Conservation (phyloP, 2,113 vertebrate genomes). For the Corythornis vintsioides region DNA sequence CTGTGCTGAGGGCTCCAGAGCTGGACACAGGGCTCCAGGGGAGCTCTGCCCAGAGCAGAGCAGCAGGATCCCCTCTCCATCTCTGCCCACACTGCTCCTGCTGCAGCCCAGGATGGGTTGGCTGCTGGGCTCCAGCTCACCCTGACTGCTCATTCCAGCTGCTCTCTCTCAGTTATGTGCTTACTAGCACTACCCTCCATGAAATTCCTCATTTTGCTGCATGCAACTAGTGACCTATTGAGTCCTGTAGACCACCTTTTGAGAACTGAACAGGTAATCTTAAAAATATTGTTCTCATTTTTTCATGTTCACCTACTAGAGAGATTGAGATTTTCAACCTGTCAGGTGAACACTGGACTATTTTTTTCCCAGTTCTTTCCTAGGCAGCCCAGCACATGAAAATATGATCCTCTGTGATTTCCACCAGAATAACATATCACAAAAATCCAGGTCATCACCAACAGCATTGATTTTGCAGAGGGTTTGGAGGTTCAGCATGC, state of each 20-base stretch:
- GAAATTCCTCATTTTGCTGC: slow-evolving; percentile 3
- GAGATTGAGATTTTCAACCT: neutral
- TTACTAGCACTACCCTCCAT: neutral
- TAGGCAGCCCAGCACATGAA: neutral
- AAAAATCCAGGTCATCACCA: slow-evolving; percentile 39
- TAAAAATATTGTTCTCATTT: slow-evolving; percentile 7
- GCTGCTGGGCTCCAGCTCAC: no score
- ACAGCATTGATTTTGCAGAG: neutral
- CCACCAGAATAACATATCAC: neutral
- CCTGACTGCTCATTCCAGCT: no score
- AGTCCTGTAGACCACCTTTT: slow-evolving; percentile 2
- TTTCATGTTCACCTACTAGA: neutral
- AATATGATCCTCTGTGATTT: neutral
- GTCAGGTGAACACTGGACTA: neutral
- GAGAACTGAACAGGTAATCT: neutral
- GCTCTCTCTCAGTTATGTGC: no score
- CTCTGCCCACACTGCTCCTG: no score
- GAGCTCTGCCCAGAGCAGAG: no score
- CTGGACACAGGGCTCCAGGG: no score
- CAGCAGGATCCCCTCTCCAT: no score
- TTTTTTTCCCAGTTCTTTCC: neutral
- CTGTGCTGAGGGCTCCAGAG: no score
- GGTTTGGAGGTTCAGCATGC: neutral
- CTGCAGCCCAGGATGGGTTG: no score
- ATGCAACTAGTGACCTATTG: neutral